Base-by-base conservation (phyloP, 2,888 invertebrate genomes). In the Campoletis raptor region DNA sequence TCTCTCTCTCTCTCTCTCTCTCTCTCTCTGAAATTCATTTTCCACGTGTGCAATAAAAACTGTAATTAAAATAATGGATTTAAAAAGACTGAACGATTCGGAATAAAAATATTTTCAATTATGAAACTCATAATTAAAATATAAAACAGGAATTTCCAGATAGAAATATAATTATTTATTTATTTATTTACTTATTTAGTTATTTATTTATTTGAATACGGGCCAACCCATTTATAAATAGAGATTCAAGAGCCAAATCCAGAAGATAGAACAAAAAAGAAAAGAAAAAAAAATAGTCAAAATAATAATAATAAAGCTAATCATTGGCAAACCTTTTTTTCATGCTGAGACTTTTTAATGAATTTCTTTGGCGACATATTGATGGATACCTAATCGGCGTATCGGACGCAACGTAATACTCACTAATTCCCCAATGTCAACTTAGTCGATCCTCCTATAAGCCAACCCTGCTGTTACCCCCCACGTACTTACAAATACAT, bases 371-470 rank as follows among this genome's bases (percentile, higher is more conserved):
- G 57, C 57, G 66, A 61, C 79, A 70, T 70, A 66, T 52, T 42
- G 48, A 40, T 61, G 57, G 37, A 18, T 64, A 40, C 36, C 57
- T 66, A 40, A 81, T 76, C 69, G 37, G 52, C 57, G 9, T 83
- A 83, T 85, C 83, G 72, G 64, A 24, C 21, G 40, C 57, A 57
- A 70, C 81, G 57, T 67, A 78, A 78, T 61, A 73, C 67, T 36
- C 30, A n/a, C 57, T 72, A 61, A 42, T 83, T 54, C 73, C 45
- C 73, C 54, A 30, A 37, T 42, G 67, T 73, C 80, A 77, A 52
- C 67, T 42, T n/a, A 9, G 42, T 73, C 81, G 83, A 81, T 83
- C 81, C 81, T 81, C 40, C 36, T 36, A 52, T 77, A 74, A 86
- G 66, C 77, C 77, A n/a, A 57, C n/a, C 79, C 69, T 67, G 72